A percentile compares a stretch with the other conserved stretches of the same genome.
Evolutionary conservation across 1,140 invertebrate species (phyloP).

Genomic region (Ostrea edulis): DNA sequence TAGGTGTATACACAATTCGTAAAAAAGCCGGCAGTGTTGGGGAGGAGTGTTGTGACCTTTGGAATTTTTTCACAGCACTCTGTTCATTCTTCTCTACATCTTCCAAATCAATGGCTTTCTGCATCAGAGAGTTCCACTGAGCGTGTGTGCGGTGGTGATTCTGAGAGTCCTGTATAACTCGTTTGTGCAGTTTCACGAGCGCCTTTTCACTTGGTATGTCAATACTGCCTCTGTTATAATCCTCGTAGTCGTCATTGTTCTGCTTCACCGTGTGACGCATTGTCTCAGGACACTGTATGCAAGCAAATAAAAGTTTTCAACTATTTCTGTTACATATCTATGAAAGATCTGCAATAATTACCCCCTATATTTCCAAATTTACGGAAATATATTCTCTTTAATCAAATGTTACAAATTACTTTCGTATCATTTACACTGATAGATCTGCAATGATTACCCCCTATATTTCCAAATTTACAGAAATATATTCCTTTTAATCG

Average conservation of each 20-base stretch:
- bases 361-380: too few species aligned
- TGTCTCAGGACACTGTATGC: slow-evolving; percentile 78
- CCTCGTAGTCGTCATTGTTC: slow-evolving; percentile 77
- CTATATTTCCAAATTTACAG: too few species aligned
- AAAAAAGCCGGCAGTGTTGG: background rate
- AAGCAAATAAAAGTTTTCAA: background rate
- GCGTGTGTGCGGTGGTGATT: slow-evolving; percentile 87
- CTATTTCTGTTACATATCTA: too few species aligned
- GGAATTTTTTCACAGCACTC: slow-evolving; percentile 59
- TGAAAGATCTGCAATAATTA: too few species aligned
- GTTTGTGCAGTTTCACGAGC: slow-evolving; percentile 87
- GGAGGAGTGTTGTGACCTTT: slow-evolving; percentile 49
- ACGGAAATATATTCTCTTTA: too few species aligned
- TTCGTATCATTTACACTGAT: too few species aligned
- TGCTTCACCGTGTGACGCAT: slow-evolving; percentile 67
- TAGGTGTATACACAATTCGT: slow-evolving; percentile 69
- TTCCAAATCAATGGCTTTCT: slow-evolving; percentile 88
- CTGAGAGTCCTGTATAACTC: slow-evolving; percentile 80
- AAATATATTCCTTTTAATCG: too few species aligned
- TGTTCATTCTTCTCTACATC: slow-evolving; percentile 84
- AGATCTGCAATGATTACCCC: too few species aligned
- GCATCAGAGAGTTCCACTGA: slow-evolving; percentile 93
- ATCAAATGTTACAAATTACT: too few species aligned
- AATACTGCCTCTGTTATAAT: slow-evolving; percentile 84
- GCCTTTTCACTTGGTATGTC: slow-evolving; percentile 82